Percentiles rank a stretch among this genome's conserved stretches.
These are phyloP conservation scores for Typhlichthys eigenmanni DNA, from an alignment of 2,797 vertebrate genomes.

Conservation along the genomic window DNA sequence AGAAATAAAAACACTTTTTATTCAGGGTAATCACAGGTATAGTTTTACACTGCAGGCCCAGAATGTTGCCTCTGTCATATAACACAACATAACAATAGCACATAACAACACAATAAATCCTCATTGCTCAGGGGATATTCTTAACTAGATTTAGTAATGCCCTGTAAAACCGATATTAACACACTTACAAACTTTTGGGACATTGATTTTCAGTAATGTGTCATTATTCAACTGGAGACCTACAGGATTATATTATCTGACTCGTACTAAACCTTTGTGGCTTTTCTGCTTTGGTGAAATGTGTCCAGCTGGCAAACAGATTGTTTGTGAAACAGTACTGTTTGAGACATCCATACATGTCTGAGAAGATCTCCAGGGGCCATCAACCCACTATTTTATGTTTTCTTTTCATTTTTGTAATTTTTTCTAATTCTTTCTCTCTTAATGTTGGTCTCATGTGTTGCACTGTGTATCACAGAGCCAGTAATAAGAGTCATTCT, in stretches of 20 bases:
- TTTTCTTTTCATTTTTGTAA: conserved; percentile 2
- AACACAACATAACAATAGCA: conserved; percentile 21
- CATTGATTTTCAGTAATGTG: not conserved
- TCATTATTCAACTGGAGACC: conserved; percentile 14
- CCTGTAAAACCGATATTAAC: conserved; percentile 42
- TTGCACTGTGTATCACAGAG: conserved; percentile 39
- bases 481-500: conserved; percentile 51
- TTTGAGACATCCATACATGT: conserved; percentile 8
- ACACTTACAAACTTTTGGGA: conserved; percentile 20
- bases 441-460: conserved; percentile 1
- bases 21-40: conserved; percentile 56
- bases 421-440: not conserved
- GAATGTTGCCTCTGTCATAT: conserved; percentile 28
- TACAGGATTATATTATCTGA: conserved; percentile 21
- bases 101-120: conserved; percentile 34
- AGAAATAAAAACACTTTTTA: conserved; percentile 48
- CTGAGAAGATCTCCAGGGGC: conserved; percentile 11
- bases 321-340: conserved; percentile 30
- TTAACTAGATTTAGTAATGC: conserved; percentile 40
- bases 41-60: conserved; percentile 45
- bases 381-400: conserved; percentile 26
- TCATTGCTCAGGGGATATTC: conserved; percentile 35
- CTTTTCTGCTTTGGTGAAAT: not conserved
- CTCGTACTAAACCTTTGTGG: conserved; percentile 12
- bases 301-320: conserved; percentile 13